phyloP scores from a whole-genome alignment of 2,797 vertebrate species.

The Thunnus albacares region DNA sequence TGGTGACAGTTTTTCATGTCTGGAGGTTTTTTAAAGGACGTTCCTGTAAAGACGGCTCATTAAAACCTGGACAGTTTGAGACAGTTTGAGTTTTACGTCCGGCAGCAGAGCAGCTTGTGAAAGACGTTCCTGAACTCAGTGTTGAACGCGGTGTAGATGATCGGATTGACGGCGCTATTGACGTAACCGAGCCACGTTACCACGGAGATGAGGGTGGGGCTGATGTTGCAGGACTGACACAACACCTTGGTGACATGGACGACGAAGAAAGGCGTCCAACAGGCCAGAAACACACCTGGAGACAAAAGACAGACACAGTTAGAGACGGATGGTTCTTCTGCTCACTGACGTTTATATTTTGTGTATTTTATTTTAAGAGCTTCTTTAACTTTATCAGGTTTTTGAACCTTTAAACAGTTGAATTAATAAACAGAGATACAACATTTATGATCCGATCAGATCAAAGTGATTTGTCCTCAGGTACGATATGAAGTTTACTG shows the following conservation, averaged over 20 bases:
- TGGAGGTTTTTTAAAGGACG: neutral
- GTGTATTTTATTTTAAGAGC: too few relatives aligned
- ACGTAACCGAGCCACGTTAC: slow-evolving; percentile 88
- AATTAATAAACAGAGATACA: too few relatives aligned
- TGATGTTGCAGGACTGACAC: slow-evolving; percentile 81
- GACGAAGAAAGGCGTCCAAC: slow-evolving; percentile 87
- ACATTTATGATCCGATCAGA: too few relatives aligned
- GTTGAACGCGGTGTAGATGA: slow-evolving; percentile 87
- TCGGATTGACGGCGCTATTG: slow-evolving; percentile 86
- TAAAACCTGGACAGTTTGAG: neutral
- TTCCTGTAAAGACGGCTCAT: neutral
- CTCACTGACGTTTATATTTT: neutral
- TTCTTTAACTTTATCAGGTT: too few relatives aligned
- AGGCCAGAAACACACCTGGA: slow-evolving; percentile 85
- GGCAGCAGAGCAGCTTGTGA: slow-evolving; percentile 84
- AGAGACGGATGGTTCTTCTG: neutral
- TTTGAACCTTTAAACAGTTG: too few relatives aligned
- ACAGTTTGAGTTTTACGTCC: slow-evolving; percentile 53
- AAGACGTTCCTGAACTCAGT: slow-evolving; percentile 85
- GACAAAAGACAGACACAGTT: neutral
- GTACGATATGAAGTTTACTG: too few relatives aligned
- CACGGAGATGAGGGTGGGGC: slow-evolving; percentile 83
- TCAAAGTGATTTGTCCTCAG: too few relatives aligned
- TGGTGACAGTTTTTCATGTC: neutral
- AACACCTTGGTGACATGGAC: slow-evolving; percentile 85